Base-by-base conservation (phyloP, 2,888 invertebrate genomes). In the Trilocha varians region DNA sequence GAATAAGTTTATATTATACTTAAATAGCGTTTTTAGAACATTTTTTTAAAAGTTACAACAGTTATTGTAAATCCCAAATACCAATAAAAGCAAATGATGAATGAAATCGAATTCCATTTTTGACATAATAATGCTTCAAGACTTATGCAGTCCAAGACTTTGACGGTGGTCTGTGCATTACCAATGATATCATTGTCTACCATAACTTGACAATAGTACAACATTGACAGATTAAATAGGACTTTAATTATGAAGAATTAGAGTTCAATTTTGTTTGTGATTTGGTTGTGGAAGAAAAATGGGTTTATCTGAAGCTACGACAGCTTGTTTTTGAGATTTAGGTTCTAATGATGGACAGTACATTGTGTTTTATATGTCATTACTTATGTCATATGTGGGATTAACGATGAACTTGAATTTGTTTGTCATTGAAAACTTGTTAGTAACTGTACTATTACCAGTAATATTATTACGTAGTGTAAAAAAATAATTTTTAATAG, bases 161-260 rank as follows among this genome's bases (percentile, higher is more conserved):
- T 46, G 42, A 60, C 61, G 84, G 84, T 82, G 84, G 84, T 83
- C 83, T 60, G 52, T 52, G 51, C 74, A 68, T 83, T 82, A 80
- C 67, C 82, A 83, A 83, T 71, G 82, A 83, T 69, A 65, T 82
- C 61, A 84, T 84, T 84, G 84, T 84, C 77, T 78, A 55, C 68
- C 53, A 63, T 66, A 73, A 67, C 66, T 70, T 78, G 80, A 78
- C 76, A 78, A 2, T 25, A 11, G 25, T 25, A 11, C 25, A 25
- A 25, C n/a, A n/a, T n/a, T n/a, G n/a, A n/a, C n/a, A n/a, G n/a
- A n/a, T n/a, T n/a, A n/a, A n/a, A n/a, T n/a, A n/a, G n/a, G 6
- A 25, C 2, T 1, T 18, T 18, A 18, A 18, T 18, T 18, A 5
- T 18, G 4, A 18, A 18, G 8, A n/a, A n/a, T n/a, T n/a, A n/a